phyloP scores from a whole-genome alignment of 2,888 invertebrate species.

The Chloroclystis v-ata region DNA sequence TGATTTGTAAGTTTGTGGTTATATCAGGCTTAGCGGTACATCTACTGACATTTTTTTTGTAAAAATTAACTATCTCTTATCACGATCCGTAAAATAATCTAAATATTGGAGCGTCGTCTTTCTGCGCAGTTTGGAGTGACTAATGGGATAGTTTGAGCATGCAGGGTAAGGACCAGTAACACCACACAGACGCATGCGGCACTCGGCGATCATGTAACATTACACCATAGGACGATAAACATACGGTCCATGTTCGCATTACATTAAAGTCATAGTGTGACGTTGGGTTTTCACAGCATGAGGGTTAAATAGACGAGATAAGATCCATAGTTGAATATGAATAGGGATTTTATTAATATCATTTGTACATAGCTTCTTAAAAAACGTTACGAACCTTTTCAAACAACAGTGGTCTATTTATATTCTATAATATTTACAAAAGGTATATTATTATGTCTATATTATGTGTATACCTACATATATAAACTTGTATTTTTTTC shows the following conservation, averaged over 20 bases:
- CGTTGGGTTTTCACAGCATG: constrained; percentile 8
- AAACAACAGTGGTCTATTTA: too few species aligned
- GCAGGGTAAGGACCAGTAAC: constrained; percentile 29
- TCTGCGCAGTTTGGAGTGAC: constrained; percentile 24
- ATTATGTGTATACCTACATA: constrained; percentile 31
- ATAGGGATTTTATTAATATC: too few species aligned
- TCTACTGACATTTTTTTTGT: neutral
- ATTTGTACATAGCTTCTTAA: too few species aligned
- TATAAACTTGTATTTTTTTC: constrained; percentile 40
- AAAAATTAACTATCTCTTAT: too few species aligned
- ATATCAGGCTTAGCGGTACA: neutral
- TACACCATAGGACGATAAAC: constrained; percentile 5
- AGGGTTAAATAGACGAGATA: neutral
- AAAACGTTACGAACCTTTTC: too few species aligned
- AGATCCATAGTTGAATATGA: too few species aligned
- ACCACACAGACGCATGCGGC: constrained; percentile 36
- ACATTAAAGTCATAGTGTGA: neutral
- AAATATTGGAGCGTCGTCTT: constrained; percentile 7
- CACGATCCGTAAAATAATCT: too few species aligned
- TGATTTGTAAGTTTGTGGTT: too few species aligned
- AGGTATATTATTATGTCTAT: constrained; percentile 8
- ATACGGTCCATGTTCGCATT: constrained; percentile 6
- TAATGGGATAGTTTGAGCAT: constrained; percentile 32
- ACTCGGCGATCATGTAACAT: constrained; percentile 21
- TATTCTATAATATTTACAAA: too few species aligned